phyloP scores from a whole-genome alignment of 1,140 invertebrate species.

The Ceratosolen solmsi region DNA sequence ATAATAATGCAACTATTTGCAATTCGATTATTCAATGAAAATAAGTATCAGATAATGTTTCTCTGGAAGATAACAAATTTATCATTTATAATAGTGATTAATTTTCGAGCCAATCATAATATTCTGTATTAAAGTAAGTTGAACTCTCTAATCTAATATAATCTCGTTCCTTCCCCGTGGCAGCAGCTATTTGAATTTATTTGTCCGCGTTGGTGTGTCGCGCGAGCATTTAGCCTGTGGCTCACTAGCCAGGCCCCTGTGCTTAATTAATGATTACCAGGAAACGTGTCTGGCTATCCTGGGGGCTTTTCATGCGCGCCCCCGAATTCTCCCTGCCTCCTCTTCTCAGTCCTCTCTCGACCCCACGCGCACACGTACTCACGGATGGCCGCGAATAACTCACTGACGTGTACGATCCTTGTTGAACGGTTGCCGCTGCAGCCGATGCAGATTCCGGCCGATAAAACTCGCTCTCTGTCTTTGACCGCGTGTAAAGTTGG shows the following conservation, averaged over 20 bases:
- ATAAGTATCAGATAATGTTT: not conserved
- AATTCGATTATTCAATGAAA: too few species aligned
- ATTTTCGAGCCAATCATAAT: not conserved
- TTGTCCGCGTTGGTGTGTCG: not conserved
- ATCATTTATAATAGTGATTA: not conserved
- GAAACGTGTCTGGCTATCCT: slow-evolving; percentile 66
- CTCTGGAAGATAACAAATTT: not conserved
- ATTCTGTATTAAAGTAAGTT: not conserved
- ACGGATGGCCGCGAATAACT: slow-evolving; percentile 36
- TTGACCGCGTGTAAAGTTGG: not conserved
- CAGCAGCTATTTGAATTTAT: slow-evolving; percentile 18
- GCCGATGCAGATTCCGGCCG: slow-evolving; percentile 30
- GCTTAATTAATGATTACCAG: slow-evolving; percentile 73
- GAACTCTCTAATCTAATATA: not conserved
- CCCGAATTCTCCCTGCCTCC: slow-evolving; percentile 47
- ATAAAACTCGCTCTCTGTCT: slow-evolving; percentile 14
- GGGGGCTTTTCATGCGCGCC: slow-evolving; percentile 42
- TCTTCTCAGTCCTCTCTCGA: too few species aligned
- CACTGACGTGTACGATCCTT: slow-evolving; percentile 20
- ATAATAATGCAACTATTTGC: too few species aligned
- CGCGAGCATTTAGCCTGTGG: not conserved
- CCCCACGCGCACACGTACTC: slow-evolving; percentile 53
- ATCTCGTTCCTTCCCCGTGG: not conserved
- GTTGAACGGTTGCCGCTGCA: not conserved
- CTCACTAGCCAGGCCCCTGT: slow-evolving; percentile 48